Conservation (phyloP, 1,140 invertebrate genomes). For the Pantala flavescens region DNA sequence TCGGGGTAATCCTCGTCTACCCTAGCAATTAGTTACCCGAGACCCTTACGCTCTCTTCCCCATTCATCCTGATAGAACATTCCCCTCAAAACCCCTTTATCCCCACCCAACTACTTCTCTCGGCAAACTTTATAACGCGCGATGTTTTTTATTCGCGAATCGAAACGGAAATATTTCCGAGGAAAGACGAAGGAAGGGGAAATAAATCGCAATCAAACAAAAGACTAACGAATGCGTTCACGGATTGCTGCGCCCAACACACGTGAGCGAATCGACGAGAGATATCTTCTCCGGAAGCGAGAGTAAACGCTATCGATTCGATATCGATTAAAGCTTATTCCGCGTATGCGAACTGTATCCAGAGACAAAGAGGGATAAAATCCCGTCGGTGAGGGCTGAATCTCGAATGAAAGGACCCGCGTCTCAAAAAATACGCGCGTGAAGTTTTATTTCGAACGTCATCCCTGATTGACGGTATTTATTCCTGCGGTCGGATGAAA, state of each 20-base stretch:
- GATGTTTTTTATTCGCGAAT: neutral
- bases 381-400: no score
- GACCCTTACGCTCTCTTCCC: neutral
- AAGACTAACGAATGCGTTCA: neutral
- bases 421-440: no score
- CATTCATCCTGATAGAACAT: neutral
- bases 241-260: neutral
- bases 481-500: no score
- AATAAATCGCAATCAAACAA: neutral
- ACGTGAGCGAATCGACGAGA: no score
- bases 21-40: slow-evolving; percentile 4
- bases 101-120: neutral
- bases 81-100: neutral
- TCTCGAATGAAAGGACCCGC: no score
- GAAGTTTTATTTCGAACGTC: no score
- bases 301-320: no score
- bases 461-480: no score
- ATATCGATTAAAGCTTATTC: no score
- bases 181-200: neutral
- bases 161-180: neutral
- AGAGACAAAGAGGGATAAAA: no score
- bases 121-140: neutral
- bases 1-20: neutral
- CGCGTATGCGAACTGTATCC: no score
- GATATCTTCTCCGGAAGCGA: no score